Evolutionary conservation across 2,113 vertebrate genomes (phyloP).

Genomic region (Jaculus jaculus): DNA sequence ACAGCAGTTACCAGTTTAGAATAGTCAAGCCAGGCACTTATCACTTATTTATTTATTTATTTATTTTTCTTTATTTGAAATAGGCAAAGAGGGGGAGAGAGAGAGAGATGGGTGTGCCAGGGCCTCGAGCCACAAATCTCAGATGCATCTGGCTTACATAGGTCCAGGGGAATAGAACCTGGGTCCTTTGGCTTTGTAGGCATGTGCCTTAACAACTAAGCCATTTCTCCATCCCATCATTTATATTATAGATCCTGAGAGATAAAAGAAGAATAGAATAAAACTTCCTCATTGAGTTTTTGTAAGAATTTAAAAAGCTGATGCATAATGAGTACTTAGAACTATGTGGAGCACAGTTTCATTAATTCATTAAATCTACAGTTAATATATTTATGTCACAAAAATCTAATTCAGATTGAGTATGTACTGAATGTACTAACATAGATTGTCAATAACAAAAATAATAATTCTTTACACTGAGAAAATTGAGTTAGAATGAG

Average conservation of each 20-base stretch:
- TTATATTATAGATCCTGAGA: neutral
- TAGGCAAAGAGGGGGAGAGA: no score
- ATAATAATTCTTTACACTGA: slow-evolving; percentile 15
- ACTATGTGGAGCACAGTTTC: neutral
- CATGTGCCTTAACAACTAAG: no score
- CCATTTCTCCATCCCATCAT: no score
- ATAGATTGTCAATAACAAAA: slow-evolving; percentile 16
- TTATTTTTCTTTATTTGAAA: no score
- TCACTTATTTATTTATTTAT: no score
- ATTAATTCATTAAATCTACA: neutral
- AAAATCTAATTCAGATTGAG: slow-evolving; percentile 26
- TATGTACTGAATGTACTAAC: slow-evolving; percentile 23
- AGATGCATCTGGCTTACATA: no score
- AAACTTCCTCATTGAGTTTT: neutral
- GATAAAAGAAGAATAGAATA: neutral
- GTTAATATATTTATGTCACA: slow-evolving; percentile 18
- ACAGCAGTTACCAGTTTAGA: neutral
- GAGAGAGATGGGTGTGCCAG: no score
- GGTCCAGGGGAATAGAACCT: no score
- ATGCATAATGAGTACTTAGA: neutral
- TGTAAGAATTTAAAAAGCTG: neutral
- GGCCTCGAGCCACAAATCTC: no score
- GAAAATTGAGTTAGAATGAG: slow-evolving; percentile 15
- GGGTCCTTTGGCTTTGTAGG: no score
- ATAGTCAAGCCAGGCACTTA: neutral